phyloP scores from a whole-genome alignment of 1,140 invertebrate genomes.

The Melanaphis sacchari region DNA sequence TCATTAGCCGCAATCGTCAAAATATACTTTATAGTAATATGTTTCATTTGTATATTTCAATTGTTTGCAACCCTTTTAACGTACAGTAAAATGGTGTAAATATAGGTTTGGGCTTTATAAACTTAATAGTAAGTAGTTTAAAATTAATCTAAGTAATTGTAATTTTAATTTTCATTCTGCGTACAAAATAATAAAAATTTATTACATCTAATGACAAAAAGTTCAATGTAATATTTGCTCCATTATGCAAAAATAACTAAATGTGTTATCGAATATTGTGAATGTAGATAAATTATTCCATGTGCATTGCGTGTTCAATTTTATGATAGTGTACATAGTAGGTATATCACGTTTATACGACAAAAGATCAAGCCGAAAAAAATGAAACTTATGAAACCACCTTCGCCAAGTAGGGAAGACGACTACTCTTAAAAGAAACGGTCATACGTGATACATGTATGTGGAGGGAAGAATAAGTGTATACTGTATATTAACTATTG shows the following conservation, averaged over 20 bases:
- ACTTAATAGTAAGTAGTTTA: too few species aligned
- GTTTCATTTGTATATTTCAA: too few species aligned
- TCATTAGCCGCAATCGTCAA: too few species aligned
- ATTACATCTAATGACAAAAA: too few species aligned
- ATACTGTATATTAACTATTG: background rate
- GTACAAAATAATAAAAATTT: too few species aligned
- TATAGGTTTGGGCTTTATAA: too few species aligned
- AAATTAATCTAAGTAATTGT: too few species aligned
- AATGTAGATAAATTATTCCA: background rate
- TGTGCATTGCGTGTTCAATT: background rate
- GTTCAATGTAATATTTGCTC: background rate
- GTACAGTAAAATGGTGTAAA: too few species aligned
- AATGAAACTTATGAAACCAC: too few species aligned
- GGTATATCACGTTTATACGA: background rate
- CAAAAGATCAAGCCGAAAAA: background rate
- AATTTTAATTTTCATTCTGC: too few species aligned
- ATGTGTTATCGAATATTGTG: background rate
- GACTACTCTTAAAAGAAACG: background rate
- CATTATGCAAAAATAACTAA: background rate
- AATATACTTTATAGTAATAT: too few species aligned
- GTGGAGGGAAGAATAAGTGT: background rate
- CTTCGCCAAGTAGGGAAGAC: background rate
- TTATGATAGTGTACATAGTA: background rate
- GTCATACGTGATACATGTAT: background rate
- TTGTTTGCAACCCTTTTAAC: too few species aligned